phyloP scores from a whole-genome alignment of 2,797 vertebrate species.

The Columba guinea region DNA sequence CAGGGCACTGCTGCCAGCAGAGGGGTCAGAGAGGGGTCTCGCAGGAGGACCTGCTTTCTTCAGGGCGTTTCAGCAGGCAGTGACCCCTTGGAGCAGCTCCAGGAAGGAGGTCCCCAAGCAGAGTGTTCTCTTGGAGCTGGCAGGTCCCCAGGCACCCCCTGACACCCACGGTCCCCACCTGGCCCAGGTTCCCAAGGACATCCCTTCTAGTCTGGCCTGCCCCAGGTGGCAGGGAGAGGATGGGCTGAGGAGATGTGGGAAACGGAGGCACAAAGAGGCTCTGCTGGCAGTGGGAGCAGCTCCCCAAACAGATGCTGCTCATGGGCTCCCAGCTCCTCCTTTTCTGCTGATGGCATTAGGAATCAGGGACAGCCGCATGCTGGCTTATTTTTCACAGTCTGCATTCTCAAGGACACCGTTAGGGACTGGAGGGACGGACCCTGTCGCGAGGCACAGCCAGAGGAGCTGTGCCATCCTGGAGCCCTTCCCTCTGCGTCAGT shows the following conservation, averaged over 20 bases:
- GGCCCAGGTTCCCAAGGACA: not conserved
- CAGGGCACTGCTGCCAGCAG: too few relatives aligned
- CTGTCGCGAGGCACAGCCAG: not conserved
- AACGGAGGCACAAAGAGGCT: not conserved
- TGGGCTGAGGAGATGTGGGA: not conserved
- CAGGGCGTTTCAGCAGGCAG: not conserved
- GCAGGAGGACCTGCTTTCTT: not conserved
- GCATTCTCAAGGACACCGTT: not conserved
- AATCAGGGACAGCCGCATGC: fast-evolving
- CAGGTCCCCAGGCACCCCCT: not conserved
- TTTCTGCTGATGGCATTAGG: fast-evolving
- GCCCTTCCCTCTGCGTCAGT: too few relatives aligned
- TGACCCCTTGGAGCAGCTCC: not conserved
- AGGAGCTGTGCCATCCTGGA: not conserved
- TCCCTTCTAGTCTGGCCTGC: not conserved
- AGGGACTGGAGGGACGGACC: not conserved
- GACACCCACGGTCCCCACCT: fast-evolving
- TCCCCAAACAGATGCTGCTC: not conserved
- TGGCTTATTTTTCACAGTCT: not conserved
- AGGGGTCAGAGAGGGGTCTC: not conserved
- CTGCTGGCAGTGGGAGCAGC: not conserved
- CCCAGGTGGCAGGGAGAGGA: not conserved
- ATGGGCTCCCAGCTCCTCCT: not conserved
- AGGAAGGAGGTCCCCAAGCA: not conserved
- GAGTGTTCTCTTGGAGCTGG: not conserved